Percentiles rank a stretch among this genome's conserved stretches.
Conservation (phyloP, 2,113 vertebrate genomes). For the Centrocercus urophasianus region DNA sequence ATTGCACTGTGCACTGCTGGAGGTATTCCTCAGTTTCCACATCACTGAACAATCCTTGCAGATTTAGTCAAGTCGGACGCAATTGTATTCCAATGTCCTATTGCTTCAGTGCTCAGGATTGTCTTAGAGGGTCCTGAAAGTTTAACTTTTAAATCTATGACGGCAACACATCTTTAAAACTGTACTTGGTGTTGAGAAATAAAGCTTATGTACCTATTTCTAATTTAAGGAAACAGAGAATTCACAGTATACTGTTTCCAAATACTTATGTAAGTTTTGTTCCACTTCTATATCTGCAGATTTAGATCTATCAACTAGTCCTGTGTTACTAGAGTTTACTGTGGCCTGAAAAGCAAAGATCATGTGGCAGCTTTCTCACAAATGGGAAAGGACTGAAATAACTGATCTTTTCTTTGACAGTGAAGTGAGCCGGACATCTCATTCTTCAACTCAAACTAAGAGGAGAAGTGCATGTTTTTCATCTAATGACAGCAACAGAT, state of each 20-base stretch:
- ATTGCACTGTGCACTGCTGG: fast-evolving
- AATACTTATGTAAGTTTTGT: not conserved
- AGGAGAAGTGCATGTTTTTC: not conserved
- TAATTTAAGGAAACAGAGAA: not conserved
- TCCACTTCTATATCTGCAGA: not conserved
- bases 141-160: not conserved
- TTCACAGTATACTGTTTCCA: not conserved
- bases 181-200: not conserved
- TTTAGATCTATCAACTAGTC: not conserved
- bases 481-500: not conserved
- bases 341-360: not conserved
- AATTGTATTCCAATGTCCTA: not conserved
- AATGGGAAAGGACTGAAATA: not conserved
- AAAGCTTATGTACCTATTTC: not conserved
- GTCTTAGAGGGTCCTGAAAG: not conserved
- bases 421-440: not conserved
- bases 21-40: not conserved
- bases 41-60: not conserved
- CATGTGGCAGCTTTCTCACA: not conserved
- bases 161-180: not conserved
- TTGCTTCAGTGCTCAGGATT: not conserved
- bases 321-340: not conserved
- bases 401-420: not conserved
- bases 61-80: not conserved
- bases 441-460: not conserved